A percentile compares a stretch with the other conserved stretches of the same genome.
These are phyloP conservation scores for Drosophila nikananu DNA, from an alignment of 1,140 invertebrate genomes.

Conservation along the genomic window DNA sequence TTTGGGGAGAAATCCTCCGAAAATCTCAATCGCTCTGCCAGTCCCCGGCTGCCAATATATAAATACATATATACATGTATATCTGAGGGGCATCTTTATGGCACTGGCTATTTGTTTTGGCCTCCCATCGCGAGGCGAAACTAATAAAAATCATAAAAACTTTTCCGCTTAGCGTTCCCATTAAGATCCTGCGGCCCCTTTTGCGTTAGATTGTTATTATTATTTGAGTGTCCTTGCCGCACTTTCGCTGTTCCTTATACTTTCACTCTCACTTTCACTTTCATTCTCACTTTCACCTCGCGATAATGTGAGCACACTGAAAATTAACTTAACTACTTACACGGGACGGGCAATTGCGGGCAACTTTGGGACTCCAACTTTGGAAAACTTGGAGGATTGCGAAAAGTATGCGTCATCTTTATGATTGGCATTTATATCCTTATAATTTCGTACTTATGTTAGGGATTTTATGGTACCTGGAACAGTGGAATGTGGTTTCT, in stretches of 20 bases:
- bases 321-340: conserved; percentile 41
- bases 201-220: conserved; percentile 47
- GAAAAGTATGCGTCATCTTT: conserved; percentile 26
- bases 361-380: conserved; percentile 9
- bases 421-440: conserved; percentile 9
- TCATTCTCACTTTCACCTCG: conserved; percentile 9
- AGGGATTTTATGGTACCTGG: neutral
- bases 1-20: neutral
- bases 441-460: conserved; percentile 2
- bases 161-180: conserved; percentile 63
- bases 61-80: neutral
- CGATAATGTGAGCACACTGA: conserved; percentile 19
- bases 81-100: conserved; percentile 12
- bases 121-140: conserved; percentile 40
- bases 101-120: conserved; percentile 29
- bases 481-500: neutral
- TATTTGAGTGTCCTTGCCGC: conserved; percentile 43
- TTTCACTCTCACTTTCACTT: neutral
- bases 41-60: conserved; percentile 45
- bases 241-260: conserved; percentile 14
- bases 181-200: conserved; percentile 18
- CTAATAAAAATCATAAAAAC: conserved; percentile 73
- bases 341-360: conserved; percentile 12
- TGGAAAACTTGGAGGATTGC: neutral
- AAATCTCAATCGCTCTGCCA: conserved; percentile 3